Evolutionary conservation across 2,113 vertebrate genomes (phyloP).

Genomic region (Rynchops niger): DNA sequence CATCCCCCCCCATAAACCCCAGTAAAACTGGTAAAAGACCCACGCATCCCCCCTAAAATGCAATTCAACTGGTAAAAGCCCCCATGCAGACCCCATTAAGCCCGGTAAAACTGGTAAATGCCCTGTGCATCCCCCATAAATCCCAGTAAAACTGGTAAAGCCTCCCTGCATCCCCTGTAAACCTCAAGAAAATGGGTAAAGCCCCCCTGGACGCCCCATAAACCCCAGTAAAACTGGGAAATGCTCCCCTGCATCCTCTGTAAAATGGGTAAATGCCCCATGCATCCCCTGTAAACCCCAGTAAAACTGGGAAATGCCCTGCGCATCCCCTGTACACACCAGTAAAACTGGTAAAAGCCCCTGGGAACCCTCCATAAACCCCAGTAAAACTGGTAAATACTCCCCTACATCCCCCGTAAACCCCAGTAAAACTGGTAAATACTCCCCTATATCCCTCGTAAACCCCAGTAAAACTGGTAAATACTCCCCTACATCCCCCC

Average conservation of each 20-base stretch:
- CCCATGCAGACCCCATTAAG: not conserved
- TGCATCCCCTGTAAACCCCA: not conserved
- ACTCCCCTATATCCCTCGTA: too few species aligned
- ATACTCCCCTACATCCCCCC: not conserved
- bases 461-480: not conserved
- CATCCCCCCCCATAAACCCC: not conserved
- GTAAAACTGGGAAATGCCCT: too few species aligned
- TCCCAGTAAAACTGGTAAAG: too few species aligned
- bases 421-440: not conserved
- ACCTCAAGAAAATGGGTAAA: not conserved
- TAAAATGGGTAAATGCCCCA: too few species aligned
- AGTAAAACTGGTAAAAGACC: too few species aligned
- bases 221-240: not conserved
- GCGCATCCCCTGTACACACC: not conserved
- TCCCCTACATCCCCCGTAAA: fast-evolving
- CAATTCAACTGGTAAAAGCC: too few species aligned
- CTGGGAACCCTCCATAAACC: too few species aligned
- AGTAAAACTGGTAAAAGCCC: not conserved
- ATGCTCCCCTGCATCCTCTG: too few species aligned
- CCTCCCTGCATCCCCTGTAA: fast-evolving
- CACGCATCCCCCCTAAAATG: too few species aligned
- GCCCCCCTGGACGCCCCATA: too few species aligned
- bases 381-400: not conserved
- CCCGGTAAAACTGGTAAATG: not conserved
- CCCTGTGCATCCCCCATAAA: too few species aligned